Base-by-base conservation (phyloP, 2,113 vertebrate species). In the Sceloporus undulatus region DNA sequence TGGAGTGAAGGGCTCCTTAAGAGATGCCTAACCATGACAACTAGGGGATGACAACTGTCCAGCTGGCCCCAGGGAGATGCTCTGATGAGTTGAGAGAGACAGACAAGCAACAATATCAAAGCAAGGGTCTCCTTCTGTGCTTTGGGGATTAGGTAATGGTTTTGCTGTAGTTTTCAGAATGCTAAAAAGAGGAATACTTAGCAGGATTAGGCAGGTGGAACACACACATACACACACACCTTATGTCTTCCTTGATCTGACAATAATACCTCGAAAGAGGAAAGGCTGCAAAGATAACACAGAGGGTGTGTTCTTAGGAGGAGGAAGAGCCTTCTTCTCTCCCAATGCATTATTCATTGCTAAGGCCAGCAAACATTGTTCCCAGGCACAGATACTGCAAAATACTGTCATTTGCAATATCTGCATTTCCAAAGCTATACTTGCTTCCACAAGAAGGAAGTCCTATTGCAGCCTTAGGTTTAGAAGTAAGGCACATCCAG, bases 131-230 rank as follows among this genome's bases (percentile, higher is more conserved):
- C 66, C 86, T 79, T 71, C 11, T 0, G 89, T 83, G 87, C 68
- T 87, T 59, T 79, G 0, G 27, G 85, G 90, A 95, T 95, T 94
- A 93, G 90, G 77, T 87, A 92, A 92, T 93, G 91, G 88, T 87
- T 93, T 82, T 76, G 83, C 89, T 79, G 94, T 95, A 94, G 94
- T 94, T 92, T 94, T 52, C 34, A 13, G 54, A 84, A 71, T 88
- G 85, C 89, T 88, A 90, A 88, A 78, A 34, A 88, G 84, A 86
- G 86, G 91, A 93, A 93, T 95, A 92, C 79, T 88, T 66, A 70
- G 85, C 86, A 88, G 95, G 95, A 95, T 96, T 96, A 96, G 93
- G 91, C 93, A 92, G 93, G 92, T 90, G 92, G 56, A 82, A 34
- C 9, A 89, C 91, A 62, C 42, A 81, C 85, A 14, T 4, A 54